A percentile compares a stretch with the other conserved stretches of the same genome.
Conservation (phyloP, 2,113 vertebrate species). For the Amia ocellicauda region DNA sequence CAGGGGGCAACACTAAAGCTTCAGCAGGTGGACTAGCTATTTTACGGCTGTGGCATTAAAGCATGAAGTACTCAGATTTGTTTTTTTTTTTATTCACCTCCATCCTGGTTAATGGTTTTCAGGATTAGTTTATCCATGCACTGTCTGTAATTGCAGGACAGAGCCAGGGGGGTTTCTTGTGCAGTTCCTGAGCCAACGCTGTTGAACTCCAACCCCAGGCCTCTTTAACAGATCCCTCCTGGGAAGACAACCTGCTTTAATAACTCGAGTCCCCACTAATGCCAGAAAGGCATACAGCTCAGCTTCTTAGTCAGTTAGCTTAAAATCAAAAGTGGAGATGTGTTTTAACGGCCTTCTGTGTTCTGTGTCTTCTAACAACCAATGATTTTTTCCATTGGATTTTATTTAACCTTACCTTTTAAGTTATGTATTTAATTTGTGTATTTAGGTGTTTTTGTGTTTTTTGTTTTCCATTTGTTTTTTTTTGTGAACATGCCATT, state of each 20-base stretch:
- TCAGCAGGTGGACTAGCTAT: conserved; percentile 71
- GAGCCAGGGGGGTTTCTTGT: no score
- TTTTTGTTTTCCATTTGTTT: conserved; percentile 61
- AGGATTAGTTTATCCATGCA: no score
- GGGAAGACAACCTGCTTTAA: no score
- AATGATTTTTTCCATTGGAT: not conserved
- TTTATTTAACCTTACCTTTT: not conserved
- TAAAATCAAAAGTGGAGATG: not conserved
- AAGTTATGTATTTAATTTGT: not conserved
- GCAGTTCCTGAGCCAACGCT: no score
- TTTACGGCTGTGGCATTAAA: conserved; percentile 51
- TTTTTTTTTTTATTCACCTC: conserved; percentile 6
- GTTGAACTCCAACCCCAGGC: no score
- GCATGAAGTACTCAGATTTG: conserved; percentile 48
- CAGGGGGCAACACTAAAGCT: conserved; percentile 56
- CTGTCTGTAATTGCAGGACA: no score
- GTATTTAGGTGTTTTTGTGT: no score
- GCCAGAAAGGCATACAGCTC: no score
- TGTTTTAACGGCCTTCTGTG: not conserved
- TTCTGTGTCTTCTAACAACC: not conserved
- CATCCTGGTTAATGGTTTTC: no score
- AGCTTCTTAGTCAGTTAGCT: no score
- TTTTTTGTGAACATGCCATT: conserved; percentile 50
- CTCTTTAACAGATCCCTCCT: no score
- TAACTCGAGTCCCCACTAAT: no score